These are phyloP conservation scores for Mirounga angustirostris DNA, from an alignment of 2,113 vertebrate genomes.

Conservation along the genomic window DNA sequence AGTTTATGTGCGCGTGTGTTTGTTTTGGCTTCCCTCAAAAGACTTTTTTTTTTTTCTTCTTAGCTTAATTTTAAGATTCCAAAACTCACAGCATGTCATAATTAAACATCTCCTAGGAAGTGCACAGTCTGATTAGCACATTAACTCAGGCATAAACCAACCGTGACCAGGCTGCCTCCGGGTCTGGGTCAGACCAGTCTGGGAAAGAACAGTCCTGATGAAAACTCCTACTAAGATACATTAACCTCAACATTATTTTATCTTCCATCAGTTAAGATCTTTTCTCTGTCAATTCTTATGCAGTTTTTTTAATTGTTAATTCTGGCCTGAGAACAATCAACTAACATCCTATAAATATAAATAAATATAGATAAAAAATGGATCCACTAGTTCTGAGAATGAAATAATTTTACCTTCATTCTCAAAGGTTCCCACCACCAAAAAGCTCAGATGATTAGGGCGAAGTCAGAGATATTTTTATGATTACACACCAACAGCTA, in stretches of 20 bases:
- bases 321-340: neutral
- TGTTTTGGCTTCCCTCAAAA: neutral
- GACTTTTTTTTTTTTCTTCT: neutral
- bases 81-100: constrained; percentile 47
- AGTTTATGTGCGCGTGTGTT: neutral
- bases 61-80: constrained; percentile 58
- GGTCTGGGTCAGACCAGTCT: neutral
- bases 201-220: neutral
- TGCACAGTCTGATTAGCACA: constrained; percentile 52
- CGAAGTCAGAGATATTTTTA: constrained; percentile 11
- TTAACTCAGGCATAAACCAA: constrained; percentile 70
- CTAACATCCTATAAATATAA: neutral
- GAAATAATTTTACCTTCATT: constrained; percentile 11
- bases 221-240: constrained; percentile 17
- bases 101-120: constrained; percentile 64
- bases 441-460: neutral
- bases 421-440: neutral
- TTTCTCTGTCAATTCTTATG: neutral
- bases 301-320: constrained; percentile 4
- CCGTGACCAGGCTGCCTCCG: neutral
- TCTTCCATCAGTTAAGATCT: neutral
- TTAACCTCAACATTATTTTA: neutral
- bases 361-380: neutral
- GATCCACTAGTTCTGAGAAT: neutral
- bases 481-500: neutral